Conservation (phyloP, 2,797 vertebrate genomes). For the Gadopsis bispinosus region DNA sequence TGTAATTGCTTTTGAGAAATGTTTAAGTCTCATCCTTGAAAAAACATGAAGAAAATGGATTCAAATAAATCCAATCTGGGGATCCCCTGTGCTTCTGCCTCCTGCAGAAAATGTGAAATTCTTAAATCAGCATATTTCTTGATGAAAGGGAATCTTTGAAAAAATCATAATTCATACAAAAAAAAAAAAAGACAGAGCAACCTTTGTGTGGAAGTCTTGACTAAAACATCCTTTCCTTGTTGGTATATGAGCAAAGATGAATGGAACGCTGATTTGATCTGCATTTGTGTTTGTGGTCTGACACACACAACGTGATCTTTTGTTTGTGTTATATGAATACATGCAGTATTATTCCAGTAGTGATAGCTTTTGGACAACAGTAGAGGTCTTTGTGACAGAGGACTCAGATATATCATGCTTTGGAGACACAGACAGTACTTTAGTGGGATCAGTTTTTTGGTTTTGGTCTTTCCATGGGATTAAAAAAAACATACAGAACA, state of each 20-base stretch:
- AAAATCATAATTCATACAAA: neutral
- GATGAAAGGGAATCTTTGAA: slow-evolving; percentile 32
- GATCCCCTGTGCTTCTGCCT: slow-evolving; percentile 24
- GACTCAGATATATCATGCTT: too few relatives aligned
- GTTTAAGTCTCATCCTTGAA: slow-evolving; percentile 25
- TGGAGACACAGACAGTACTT: too few relatives aligned
- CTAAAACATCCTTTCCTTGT: slow-evolving; percentile 8
- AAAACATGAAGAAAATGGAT: slow-evolving; percentile 13
- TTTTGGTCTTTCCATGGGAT: too few relatives aligned
- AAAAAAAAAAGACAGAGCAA: neutral
- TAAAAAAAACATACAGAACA: too few relatives aligned
- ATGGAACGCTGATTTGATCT: slow-evolving; percentile 17
- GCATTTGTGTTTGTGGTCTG: slow-evolving; percentile 13
- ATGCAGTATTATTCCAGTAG: neutral
- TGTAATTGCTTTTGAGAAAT: slow-evolving; percentile 55
- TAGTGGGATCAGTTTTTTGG: too few relatives aligned
- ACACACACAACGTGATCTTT: neutral
- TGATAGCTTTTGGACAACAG: neutral
- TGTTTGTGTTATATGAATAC: slow-evolving; percentile 17
- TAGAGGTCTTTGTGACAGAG: too few relatives aligned
- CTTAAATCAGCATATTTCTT: slow-evolving; percentile 29
- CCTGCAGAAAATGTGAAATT: slow-evolving; percentile 31
- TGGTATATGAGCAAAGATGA: neutral
- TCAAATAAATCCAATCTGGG: slow-evolving; percentile 24
- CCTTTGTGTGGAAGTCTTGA: neutral